A percentile compares a stretch with the other conserved stretches of the same genome.
Conservation (phyloP, 2,888 invertebrate genomes). For the Fissipunctia ypsillon region DNA sequence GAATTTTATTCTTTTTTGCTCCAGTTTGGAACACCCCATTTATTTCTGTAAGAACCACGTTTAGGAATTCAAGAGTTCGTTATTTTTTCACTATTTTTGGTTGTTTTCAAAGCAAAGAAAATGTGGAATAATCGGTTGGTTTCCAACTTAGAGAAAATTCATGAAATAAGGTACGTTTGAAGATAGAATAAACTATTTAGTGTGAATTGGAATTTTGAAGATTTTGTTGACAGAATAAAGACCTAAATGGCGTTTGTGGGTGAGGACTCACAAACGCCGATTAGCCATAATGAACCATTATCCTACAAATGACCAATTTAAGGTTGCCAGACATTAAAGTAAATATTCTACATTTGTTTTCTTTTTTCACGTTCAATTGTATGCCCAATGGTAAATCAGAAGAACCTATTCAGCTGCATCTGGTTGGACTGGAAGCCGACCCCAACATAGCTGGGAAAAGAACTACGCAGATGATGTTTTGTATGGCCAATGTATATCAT, state of each 20-base stretch:
- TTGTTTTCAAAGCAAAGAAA: neutral
- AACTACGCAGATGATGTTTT: neutral
- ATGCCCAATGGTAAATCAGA: neutral
- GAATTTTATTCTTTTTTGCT: conserved; percentile 32
- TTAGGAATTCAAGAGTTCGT: conserved; percentile 34
- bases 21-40: conserved; percentile 46
- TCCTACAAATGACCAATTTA: neutral
- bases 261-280: neutral
- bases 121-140: neutral
- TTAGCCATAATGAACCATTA: too few relatives aligned
- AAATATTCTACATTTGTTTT: neutral
- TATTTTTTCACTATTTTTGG: conserved; percentile 30
- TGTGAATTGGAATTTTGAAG: conserved; percentile 4
- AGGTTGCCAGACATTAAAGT: neutral
- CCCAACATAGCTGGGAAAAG: neutral
- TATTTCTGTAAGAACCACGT: conserved; percentile 49
- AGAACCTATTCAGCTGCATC: neutral
- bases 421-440: neutral
- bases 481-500: neutral
- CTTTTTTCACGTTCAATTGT: neutral
- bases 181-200: conserved; percentile 8
- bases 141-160: conserved; percentile 1
- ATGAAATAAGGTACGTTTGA: conserved; percentile 19
- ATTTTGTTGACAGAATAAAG: neutral
- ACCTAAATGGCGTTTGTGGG: neutral